Conservation (phyloP, 1,140 invertebrate genomes). For the Drosophila fuyamai region DNA sequence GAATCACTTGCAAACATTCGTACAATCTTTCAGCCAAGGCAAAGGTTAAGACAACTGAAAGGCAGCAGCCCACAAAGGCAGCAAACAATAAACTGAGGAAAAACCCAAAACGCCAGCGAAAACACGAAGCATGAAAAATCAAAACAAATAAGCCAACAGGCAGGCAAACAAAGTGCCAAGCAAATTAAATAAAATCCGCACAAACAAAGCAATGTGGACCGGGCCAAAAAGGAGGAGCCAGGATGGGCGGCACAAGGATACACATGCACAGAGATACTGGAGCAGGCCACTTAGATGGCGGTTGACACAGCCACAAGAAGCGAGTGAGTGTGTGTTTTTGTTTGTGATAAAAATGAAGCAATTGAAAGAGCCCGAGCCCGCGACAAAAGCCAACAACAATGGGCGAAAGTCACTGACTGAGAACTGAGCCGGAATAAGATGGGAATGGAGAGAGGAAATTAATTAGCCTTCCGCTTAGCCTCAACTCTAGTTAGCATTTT, state of each 20-base stretch:
- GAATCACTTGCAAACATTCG: conserved; percentile 10
- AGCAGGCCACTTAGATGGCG: conserved; percentile 51
- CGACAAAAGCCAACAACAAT: conserved; percentile 49
- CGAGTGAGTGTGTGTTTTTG: conserved; percentile 40
- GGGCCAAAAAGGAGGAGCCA: conserved; percentile 24
- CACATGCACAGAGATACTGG: conserved; percentile 38
- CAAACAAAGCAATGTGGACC: conserved; percentile 38
- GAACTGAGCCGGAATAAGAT: conserved; percentile 10
- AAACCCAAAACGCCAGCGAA: conserved; percentile 36
- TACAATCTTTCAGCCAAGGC: conserved; percentile 13
- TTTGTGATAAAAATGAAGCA: conserved; percentile 55
- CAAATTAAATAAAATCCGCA: conserved; percentile 72
- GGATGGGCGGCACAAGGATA: conserved; percentile 20
- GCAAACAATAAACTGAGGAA: conserved; percentile 23
- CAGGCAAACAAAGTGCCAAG: conserved; percentile 68
- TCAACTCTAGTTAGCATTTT: conserved; percentile 39
- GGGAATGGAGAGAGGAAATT: conserved; percentile 26
- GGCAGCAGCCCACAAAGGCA: conserved; percentile 22
- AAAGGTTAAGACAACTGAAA: conserved; percentile 36
- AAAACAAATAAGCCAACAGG: conserved; percentile 75
- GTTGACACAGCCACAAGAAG: conserved; percentile 49
- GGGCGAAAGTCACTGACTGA: conserved; percentile 5
- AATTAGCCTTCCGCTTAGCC: conserved; percentile 37
- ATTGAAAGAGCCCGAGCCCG: conserved; percentile 40
- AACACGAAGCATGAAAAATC: conserved; percentile 65